These are phyloP conservation scores for Crotalus viridis DNA, from an alignment of 2,113 vertebrate genomes.

Conservation along the genomic window DNA sequence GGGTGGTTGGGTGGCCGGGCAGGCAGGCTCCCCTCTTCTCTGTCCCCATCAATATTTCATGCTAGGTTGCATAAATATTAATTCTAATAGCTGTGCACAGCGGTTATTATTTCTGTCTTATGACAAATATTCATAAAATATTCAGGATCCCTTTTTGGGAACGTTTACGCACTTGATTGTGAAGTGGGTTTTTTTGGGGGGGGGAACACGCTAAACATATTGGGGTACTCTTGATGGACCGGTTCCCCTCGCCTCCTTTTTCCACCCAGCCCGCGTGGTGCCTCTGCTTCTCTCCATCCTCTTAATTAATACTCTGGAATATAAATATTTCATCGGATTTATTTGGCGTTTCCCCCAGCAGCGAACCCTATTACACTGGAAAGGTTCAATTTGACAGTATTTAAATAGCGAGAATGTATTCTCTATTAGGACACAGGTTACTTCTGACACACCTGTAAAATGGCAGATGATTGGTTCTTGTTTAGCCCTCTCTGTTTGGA, in stretches of 20 bases:
- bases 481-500: constrained; percentile 44
- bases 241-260: constrained; percentile 36
- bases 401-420: constrained; percentile 69
- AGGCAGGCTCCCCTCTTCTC: constrained; percentile 73
- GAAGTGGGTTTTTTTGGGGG: constrained; percentile 65
- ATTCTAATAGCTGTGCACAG: constrained; percentile 97
- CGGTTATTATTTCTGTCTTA: constrained; percentile 97
- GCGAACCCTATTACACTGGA: constrained; percentile 61
- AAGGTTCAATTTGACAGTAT: constrained; percentile 59
- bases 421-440: constrained; percentile 52
- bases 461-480: constrained; percentile 58
- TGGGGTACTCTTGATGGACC: constrained; percentile 77
- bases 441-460: constrained; percentile 53
- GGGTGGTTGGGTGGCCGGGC: too few relatives aligned
- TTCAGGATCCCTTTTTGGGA: constrained; percentile 86
- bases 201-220: constrained; percentile 76
- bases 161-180: constrained; percentile 85
- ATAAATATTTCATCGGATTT: constrained; percentile 75
- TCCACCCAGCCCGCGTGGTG: neutral
- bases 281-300: neutral
- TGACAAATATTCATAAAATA: constrained; percentile 97
- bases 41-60: constrained; percentile 99
- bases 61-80: constrained; percentile 96
- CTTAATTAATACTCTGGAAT: constrained; percentile 72
- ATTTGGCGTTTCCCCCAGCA: constrained; percentile 64